Base-by-base conservation (phyloP, 2,113 vertebrate genomes). In the Noturus placidus region DNA sequence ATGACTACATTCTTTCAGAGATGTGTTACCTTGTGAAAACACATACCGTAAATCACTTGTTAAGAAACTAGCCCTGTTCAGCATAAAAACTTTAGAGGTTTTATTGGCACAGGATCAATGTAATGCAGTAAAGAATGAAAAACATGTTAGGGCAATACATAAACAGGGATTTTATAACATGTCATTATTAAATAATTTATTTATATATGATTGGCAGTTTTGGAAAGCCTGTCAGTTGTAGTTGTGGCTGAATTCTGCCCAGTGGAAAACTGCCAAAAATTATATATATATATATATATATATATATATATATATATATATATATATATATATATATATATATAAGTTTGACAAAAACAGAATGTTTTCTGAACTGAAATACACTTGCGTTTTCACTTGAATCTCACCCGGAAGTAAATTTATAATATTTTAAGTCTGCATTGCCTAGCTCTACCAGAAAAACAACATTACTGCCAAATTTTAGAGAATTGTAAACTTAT, bases 91-190 rank as follows among this genome's bases (percentile, higher is more conserved):
- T 35, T 77, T 77, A 27, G 30, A 56, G 17, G 25, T 10, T 77
- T 86, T 76, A n/a, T 79, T 79, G 87, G 77, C 86, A 30, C 59
- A 87, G 86, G 80, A 88, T 90, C 25, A 54, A 90, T 91, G 94
- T 90, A 38, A 81, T 65, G n/a, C 30, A 97, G 95, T 33, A 61
- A 81, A 82, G 56, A 61, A 54, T 61, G 56, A 61, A 82, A 81
- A 38, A 15, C 79, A 61, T 82, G 79, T 82, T 61, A 42, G 22
- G 56, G 22, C 79, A 42, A 42, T 35, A 35, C 30, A 57, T 59
- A 81, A 81, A 57, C 17, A 42, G 33, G 33, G 22, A 82, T 61
- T 38, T 61, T 59, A 27, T 61, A 82, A 14, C 79, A 61, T 82
- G 56, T 61, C 0, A 27, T 82, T 82, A 42, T 38, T 82, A 42